Conservation (phyloP, 2,113 vertebrate species). For the Formicarius rufipectus region DNA sequence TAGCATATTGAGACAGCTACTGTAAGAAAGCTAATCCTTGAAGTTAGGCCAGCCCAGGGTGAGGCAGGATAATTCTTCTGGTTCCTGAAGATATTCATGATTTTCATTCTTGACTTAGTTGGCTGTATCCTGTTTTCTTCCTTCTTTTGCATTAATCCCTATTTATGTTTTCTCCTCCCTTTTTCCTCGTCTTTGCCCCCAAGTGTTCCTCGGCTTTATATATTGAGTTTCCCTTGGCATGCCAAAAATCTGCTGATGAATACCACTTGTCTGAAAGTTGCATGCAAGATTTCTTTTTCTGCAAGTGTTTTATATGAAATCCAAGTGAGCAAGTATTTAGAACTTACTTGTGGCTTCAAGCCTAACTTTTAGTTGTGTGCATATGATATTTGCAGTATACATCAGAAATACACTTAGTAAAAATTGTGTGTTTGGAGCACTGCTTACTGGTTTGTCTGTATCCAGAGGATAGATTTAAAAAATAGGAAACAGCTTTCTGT, state of each 20-base stretch:
- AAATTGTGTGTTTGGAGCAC: not conserved
- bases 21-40: not conserved
- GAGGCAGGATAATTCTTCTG: not conserved
- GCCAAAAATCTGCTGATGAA: slow-evolving; percentile 17
- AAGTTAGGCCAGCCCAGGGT: not conserved
- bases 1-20: not conserved
- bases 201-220: not conserved
- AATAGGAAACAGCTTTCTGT: slow-evolving; percentile 4
- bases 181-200: slow-evolving; percentile 2
- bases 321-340: slow-evolving; percentile 5
- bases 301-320: not conserved
- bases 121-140: not conserved
- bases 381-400: not conserved
- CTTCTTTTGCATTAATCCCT: not conserved
- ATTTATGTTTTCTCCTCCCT: not conserved
- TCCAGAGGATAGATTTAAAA: not conserved
- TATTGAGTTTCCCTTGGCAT: slow-evolving; percentile 21
- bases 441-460: not conserved
- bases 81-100: not conserved
- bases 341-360: not conserved
- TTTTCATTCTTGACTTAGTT: slow-evolving; percentile 13
- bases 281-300: not conserved
- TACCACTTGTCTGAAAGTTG: slow-evolving; percentile 41
- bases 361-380: not conserved
- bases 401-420: not conserved